A percentile compares a stretch with the other conserved stretches of the same genome.
Conservation (phyloP, 2,888 invertebrate species). For the Platycheirus rosarum region DNA sequence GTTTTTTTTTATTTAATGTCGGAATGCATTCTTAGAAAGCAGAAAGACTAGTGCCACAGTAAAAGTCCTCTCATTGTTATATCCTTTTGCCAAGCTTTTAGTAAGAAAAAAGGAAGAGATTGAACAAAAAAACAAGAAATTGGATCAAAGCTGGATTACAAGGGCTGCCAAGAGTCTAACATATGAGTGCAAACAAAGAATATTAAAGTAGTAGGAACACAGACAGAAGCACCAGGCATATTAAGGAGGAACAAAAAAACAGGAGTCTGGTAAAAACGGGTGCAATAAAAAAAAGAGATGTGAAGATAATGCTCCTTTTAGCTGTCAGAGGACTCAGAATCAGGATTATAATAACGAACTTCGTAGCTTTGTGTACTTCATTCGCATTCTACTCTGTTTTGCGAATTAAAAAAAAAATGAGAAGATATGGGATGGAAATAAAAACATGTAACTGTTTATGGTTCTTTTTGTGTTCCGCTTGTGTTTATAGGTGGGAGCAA, state of each 20-base stretch:
- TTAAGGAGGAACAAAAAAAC: neutral
- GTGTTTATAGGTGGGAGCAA: too few relatives aligned
- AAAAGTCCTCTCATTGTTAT: constrained; percentile 24
- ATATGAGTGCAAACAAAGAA: constrained; percentile 24
- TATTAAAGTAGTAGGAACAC: constrained; percentile 5
- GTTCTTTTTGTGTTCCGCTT: too few relatives aligned
- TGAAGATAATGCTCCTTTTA: constrained; percentile 26
- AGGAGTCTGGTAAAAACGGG: constrained; percentile 14
- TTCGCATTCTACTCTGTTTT: neutral
- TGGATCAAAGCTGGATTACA: constrained; percentile 33
- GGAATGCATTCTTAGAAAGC: constrained; percentile 26
- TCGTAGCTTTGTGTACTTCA: neutral
- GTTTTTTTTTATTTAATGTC: neutral
- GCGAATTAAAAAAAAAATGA: neutral
- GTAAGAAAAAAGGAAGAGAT: neutral
- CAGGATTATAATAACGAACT: constrained; percentile 4
- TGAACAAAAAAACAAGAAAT: constrained; percentile 23
- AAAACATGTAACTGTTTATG: too few relatives aligned
- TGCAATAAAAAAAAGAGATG: neutral
- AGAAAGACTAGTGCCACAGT: constrained; percentile 4
- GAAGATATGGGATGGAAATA: neutral
- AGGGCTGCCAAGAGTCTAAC: constrained; percentile 32
- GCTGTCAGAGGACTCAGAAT: neutral
- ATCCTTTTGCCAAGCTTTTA: constrained; percentile 33
- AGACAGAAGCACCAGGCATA: constrained; percentile 12